A percentile compares a stretch with the other conserved stretches of the same genome.
These are phyloP conservation scores for Sus cebifrons DNA, from an alignment of 2,797 vertebrate species.

Conservation along the genomic window DNA sequence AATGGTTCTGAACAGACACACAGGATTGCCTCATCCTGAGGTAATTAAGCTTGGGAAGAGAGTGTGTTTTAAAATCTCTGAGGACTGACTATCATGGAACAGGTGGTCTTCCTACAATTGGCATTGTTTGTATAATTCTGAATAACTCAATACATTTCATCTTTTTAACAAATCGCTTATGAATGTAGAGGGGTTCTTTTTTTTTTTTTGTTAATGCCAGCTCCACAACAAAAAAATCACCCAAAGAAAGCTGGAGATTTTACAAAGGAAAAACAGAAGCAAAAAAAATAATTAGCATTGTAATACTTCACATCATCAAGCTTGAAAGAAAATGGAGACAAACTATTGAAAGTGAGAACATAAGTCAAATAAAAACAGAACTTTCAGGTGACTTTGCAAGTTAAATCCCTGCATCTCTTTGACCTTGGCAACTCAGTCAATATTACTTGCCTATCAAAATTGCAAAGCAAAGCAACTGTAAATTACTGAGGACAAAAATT, in stretches of 20 bases:
- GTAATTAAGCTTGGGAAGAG: slow-evolving; percentile 91
- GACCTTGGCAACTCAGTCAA: not conserved
- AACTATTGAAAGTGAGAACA: not conserved
- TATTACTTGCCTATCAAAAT: not conserved
- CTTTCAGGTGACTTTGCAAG: not conserved
- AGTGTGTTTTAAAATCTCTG: slow-evolving; percentile 90
- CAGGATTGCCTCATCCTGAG: slow-evolving; percentile 92
- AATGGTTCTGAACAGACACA: slow-evolving; percentile 92
- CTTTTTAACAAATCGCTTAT: slow-evolving; percentile 80
- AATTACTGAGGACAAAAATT: slow-evolving; percentile 27
- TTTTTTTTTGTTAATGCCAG: slow-evolving; percentile 1
- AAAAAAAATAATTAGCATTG: not conserved
- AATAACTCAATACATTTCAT: slow-evolving; percentile 75
- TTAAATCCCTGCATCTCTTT: not conserved
- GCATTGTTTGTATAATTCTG: slow-evolving; percentile 86
- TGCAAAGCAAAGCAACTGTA: not conserved
- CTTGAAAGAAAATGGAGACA: not conserved
- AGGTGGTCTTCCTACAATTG: slow-evolving; percentile 90
- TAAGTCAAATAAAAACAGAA: slow-evolving; percentile 24
- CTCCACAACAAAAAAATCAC: slow-evolving; percentile 35
- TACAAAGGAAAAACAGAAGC: slow-evolving; percentile 38
- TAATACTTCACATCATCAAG: not conserved
- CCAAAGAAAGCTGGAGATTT: slow-evolving; percentile 62
- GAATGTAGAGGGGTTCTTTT: slow-evolving; percentile 63
- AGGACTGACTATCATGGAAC: slow-evolving; percentile 89